phyloP scores from a whole-genome alignment of 1,140 invertebrate species.

The Bombus superbus region DNA sequence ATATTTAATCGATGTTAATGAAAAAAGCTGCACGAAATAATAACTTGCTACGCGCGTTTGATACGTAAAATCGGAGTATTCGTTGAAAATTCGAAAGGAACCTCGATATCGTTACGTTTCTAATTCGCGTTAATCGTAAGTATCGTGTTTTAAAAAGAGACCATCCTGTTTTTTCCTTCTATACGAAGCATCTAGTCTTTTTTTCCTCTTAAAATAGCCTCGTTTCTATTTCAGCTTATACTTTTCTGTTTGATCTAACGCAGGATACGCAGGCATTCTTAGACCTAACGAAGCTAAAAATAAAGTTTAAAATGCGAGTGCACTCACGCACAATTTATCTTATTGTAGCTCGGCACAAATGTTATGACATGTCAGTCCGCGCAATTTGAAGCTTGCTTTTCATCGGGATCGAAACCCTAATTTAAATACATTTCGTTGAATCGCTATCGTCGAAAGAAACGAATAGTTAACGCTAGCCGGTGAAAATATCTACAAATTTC shows the following conservation, averaged over 20 bases:
- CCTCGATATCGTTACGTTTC: no score
- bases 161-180: no score
- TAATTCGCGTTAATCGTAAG: no score
- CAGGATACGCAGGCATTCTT: conserved; percentile 17
- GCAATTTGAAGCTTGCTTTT: neutral
- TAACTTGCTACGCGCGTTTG: no score
- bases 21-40: no score
- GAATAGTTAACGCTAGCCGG: neutral
- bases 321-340: conserved; percentile 32
- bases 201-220: neutral
- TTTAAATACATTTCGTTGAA: neutral
- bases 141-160: no score
- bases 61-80: no score
- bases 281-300: conserved; percentile 24
- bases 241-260: conserved; percentile 34
- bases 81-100: no score
- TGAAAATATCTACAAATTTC: neutral
- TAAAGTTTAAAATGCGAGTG: conserved; percentile 21
- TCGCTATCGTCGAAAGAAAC: neutral
- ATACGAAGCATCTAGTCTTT: neutral
- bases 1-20: no score
- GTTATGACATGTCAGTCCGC: conserved; percentile 24
- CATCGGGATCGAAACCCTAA: neutral
- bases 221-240: conserved; percentile 27
- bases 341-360: conserved; percentile 26